These are phyloP conservation scores for Anolis sagrei DNA, from an alignment of 2,113 vertebrate genomes.

Conservation along the genomic window DNA sequence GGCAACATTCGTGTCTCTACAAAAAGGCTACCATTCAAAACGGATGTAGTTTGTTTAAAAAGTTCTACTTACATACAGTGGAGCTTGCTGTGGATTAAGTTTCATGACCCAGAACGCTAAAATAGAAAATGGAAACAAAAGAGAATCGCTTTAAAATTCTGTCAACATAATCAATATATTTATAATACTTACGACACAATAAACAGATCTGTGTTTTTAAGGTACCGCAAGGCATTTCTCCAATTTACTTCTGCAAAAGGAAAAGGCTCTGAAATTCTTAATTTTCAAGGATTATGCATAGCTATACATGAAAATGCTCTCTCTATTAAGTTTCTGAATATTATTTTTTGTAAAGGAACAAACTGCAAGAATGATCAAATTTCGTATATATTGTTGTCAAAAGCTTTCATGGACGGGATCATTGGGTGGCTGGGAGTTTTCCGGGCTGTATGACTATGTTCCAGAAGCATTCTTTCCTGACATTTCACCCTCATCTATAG, in stretches of 20 bases:
- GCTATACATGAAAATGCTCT: not conserved
- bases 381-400: no score
- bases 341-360: no score
- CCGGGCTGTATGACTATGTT: no score
- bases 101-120: slow-evolving; percentile 96
- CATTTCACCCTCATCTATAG: no score
- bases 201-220: not conserved
- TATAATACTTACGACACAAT: not conserved
- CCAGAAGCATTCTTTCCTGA: no score
- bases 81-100: slow-evolving; percentile 97
- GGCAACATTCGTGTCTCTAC: not conserved
- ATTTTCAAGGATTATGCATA: not conserved
- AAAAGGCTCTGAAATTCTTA: not conserved
- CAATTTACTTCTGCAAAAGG: not conserved
- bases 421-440: no score
- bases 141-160: slow-evolving; percentile 22
- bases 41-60: not conserved
- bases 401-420: no score
- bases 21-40: not conserved
- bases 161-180: slow-evolving; percentile 7
- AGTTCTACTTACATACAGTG: slow-evolving; percentile 93
- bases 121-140: slow-evolving; percentile 67
- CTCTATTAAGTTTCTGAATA: not conserved
- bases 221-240: not conserved
- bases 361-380: no score